phyloP scores from a whole-genome alignment of 2,797 vertebrate species.

The Podarcis lilfordi region DNA sequence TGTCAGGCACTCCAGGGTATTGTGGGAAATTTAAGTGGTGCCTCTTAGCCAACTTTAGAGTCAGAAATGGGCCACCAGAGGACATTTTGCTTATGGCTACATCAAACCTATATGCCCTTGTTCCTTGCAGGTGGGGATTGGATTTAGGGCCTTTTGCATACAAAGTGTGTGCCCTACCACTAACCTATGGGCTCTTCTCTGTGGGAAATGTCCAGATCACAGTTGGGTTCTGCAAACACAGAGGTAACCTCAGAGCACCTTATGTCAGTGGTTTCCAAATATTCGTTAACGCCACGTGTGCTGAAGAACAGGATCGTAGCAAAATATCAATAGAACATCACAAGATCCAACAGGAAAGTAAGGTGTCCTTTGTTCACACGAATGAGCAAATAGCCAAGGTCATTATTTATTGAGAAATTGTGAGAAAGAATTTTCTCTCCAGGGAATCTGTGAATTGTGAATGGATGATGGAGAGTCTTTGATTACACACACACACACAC shows the following conservation, averaged over 20 bases:
- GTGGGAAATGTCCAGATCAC: background rate
- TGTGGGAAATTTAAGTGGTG: background rate
- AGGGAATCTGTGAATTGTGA: background rate
- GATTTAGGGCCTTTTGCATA: background rate
- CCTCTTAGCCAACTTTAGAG: too few species aligned
- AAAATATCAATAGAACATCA: background rate
- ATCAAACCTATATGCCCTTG: background rate
- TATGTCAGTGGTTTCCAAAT: background rate
- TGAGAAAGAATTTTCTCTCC: background rate
- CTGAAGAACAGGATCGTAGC: background rate
- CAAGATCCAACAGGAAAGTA: background rate
- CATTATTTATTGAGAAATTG: background rate
- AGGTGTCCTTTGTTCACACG: background rate
- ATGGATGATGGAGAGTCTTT: background rate
- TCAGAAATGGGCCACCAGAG: background rate
- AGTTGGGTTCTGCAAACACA: background rate
- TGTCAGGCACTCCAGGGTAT: too few species aligned
- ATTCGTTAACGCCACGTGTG: background rate
- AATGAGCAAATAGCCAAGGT: background rate
- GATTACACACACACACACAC: background rate
- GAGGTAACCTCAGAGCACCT: background rate
- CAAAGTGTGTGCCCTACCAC: background rate
- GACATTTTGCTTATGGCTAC: background rate
- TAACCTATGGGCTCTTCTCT: background rate
- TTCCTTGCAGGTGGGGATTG: background rate